Conservation (phyloP, 2,113 vertebrate genomes). For the Zeus faber region DNA sequence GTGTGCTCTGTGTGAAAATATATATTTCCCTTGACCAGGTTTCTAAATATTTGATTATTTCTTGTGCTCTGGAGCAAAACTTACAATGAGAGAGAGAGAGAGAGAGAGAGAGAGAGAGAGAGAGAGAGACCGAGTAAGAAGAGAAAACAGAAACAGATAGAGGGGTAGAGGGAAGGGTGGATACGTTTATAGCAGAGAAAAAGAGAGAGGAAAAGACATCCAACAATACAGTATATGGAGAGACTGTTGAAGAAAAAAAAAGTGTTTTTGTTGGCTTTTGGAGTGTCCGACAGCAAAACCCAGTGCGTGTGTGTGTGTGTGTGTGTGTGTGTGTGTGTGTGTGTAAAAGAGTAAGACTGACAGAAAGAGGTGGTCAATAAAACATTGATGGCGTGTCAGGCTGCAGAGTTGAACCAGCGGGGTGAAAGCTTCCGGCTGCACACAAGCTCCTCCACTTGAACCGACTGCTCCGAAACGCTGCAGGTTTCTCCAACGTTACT, state of each 20-base stretch:
- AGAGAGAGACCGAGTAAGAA: too few species aligned
- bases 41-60: constrained; percentile 35
- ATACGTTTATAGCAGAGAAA: constrained; percentile 22
- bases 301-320: constrained; percentile 3
- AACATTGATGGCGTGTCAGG: constrained; percentile 28
- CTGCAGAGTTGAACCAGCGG: too few species aligned
- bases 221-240: too few species aligned
- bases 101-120: constrained; percentile 7
- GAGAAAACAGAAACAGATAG: not conserved
- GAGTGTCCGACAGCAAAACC: too few species aligned
- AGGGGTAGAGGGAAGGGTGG: constrained; percentile 5
- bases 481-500: too few species aligned
- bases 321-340: not conserved
- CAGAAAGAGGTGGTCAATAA: constrained; percentile 12
- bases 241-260: too few species aligned
- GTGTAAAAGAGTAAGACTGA: not conserved
- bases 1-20: not conserved
- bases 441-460: not conserved
- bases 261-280: too few species aligned
- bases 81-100: constrained; percentile 1
- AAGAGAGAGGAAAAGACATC: not conserved
- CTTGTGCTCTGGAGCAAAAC: constrained; percentile 11
- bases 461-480: not conserved
- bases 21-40: constrained; percentile 2
- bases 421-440: not conserved